Conservation (phyloP, 2,888 invertebrate species). For the Athripsodes cinereus region DNA sequence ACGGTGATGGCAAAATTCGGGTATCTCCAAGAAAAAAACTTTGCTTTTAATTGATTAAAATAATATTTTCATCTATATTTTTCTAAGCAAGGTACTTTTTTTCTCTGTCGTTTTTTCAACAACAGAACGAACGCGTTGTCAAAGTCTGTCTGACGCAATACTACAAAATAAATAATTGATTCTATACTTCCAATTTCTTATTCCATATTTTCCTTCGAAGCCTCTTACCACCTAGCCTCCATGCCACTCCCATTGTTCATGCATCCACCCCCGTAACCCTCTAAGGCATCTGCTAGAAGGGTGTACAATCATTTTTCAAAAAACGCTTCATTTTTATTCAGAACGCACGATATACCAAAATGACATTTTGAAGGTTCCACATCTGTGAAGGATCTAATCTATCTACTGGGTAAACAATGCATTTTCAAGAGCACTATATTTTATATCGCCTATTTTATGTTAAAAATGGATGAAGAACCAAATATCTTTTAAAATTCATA, state of each 20-base stretch:
- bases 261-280: background rate
- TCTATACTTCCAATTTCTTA: slow-evolving; percentile 10
- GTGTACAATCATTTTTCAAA: slow-evolving; percentile 26
- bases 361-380: slow-evolving; percentile 27
- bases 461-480: no score
- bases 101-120: background rate
- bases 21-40: no score
- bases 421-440: background rate
- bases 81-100: background rate
- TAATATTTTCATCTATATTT: no score
- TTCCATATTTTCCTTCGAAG: background rate
- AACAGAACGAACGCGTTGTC: background rate
- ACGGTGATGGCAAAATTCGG: no score
- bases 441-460: no score
- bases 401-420: slow-evolving; percentile 1
- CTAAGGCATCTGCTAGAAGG: slow-evolving; percentile 11
- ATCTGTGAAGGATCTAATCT: slow-evolving; percentile 24
- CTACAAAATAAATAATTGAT: background rate
- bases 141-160: background rate
- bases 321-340: slow-evolving; percentile 28
- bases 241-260: background rate
- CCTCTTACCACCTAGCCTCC: background rate
- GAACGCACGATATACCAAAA: slow-evolving; percentile 25
- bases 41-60: no score
- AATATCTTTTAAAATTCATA: no score